A percentile compares a stretch with the other conserved stretches of the same genome.
Evolutionary conservation across 2,888 invertebrate species (phyloP).

Genomic region (Brenthis daphne): DNA sequence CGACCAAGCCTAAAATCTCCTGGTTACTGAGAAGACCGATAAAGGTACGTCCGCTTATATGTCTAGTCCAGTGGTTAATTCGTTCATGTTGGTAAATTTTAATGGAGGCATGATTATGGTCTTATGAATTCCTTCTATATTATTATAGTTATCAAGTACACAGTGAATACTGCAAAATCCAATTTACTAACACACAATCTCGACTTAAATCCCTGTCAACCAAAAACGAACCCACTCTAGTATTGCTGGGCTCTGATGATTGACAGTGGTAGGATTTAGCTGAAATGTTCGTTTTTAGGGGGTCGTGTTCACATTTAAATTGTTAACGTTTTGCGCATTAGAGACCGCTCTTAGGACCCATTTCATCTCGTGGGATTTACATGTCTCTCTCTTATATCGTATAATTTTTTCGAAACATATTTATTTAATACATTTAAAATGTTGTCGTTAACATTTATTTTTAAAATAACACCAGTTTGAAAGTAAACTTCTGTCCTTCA

Average conservation of each 20-base stretch:
- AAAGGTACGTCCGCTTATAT: too few relatives aligned
- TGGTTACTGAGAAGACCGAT: too few relatives aligned
- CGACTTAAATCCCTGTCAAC: background rate
- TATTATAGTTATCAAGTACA: too few relatives aligned
- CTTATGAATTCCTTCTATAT: too few relatives aligned
- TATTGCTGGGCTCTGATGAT: conserved; percentile 2
- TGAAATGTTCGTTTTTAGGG: conserved; percentile 10
- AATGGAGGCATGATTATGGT: too few relatives aligned
- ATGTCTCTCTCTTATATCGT: conserved; percentile 7
- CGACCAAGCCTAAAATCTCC: too few relatives aligned
- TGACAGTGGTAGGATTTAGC: conserved; percentile 13
- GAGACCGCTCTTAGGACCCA: conserved; percentile 16
- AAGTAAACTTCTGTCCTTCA: conserved; percentile 11
- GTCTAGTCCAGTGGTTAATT: too few relatives aligned
- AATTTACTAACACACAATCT: background rate
- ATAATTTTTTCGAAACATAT: conserved; percentile 7
- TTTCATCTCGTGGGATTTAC: conserved; percentile 18
- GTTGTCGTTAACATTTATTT: background rate
- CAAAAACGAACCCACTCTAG: background rate
- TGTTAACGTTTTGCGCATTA: conserved; percentile 9
- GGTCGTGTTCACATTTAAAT: conserved; percentile 9
- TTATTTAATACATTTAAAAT: background rate
- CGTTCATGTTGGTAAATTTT: too few relatives aligned
- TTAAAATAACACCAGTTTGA: conserved; percentile 13
- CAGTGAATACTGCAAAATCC: too few relatives aligned